phyloP scores from a whole-genome alignment of 2,888 invertebrate genomes.

The Sturmia bella region DNA sequence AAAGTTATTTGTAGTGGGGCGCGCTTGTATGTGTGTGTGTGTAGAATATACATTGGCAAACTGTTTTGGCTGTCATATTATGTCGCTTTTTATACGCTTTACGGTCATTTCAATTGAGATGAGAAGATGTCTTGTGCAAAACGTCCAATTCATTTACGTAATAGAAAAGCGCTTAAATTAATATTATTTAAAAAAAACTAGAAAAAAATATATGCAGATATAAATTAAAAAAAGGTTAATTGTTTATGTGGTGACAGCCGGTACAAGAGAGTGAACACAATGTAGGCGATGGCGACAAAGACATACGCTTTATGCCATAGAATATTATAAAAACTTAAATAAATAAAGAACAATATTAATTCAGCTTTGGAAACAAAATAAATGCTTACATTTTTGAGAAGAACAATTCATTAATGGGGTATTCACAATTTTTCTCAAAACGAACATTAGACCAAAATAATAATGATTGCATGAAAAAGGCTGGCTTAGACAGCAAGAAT shows the following conservation, averaged over 20 bases:
- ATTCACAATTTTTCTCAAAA: no score
- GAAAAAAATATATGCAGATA: slow-evolving; percentile 5
- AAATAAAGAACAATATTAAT: no score
- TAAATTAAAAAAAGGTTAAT: slow-evolving; percentile 3
- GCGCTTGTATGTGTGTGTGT: no score
- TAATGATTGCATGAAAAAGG: no score
- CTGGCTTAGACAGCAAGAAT: no score
- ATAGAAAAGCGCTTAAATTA: slow-evolving; percentile 21
- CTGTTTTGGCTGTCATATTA: slow-evolving; percentile 60
- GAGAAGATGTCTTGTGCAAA: slow-evolving; percentile 31
- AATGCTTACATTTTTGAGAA: no score
- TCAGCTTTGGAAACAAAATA: no score
- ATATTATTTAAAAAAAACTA: background rate
- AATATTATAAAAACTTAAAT: no score
- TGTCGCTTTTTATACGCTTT: slow-evolving; percentile 50
- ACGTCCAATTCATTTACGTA: slow-evolving; percentile 42
- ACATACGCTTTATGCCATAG: background rate
- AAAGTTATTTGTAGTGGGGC: slow-evolving; percentile 3
- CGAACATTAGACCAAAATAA: no score
- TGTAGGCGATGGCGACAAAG: background rate
- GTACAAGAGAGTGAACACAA: background rate
- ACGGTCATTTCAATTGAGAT: slow-evolving; percentile 28
- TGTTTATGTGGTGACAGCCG: slow-evolving; percentile 26
- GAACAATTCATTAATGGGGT: no score
- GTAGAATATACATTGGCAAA: slow-evolving; percentile 11